Conservation (phyloP, 2,113 vertebrate genomes). For the Hymenochirus boettgeri region DNA sequence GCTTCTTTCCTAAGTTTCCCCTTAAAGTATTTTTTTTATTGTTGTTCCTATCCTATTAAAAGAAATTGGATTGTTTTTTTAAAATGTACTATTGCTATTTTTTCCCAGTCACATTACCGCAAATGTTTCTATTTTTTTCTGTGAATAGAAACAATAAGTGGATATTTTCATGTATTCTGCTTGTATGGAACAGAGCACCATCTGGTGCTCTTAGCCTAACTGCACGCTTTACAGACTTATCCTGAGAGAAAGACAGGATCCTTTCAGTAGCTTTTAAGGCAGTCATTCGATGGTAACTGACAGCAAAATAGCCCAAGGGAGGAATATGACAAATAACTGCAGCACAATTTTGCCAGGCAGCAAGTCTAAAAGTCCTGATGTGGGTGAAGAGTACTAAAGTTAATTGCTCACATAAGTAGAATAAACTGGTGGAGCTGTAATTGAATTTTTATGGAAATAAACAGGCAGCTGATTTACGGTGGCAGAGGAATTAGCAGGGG, state of each 20-base stretch:
- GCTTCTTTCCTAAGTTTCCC: too few relatives aligned
- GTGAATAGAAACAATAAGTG: not conserved
- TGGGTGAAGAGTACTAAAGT: conserved; percentile 51
- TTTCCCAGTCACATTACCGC: too few relatives aligned
- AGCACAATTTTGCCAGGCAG: conserved; percentile 32
- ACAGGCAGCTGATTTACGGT: conserved; percentile 71
- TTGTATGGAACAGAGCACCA: conserved; percentile 14
- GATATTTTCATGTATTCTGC: not conserved
- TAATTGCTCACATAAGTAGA: conserved; percentile 62
- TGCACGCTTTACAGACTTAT: not conserved
- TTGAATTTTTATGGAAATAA: conserved; percentile 81
- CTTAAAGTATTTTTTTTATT: too few relatives aligned
- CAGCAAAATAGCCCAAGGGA: conserved; percentile 7
- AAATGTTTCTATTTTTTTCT: not conserved
- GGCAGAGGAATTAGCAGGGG: conserved; percentile 56
- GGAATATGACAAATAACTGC: conserved; percentile 26
- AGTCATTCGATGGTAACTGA: conserved; percentile 8
- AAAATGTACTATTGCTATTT: too few relatives aligned
- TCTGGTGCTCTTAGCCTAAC: conserved; percentile 12
- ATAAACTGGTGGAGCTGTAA: conserved; percentile 59
- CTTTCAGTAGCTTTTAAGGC: conserved; percentile 5
- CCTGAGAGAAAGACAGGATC: not conserved
- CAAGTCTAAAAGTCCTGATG: conserved; percentile 27
- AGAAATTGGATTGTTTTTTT: too few relatives aligned
- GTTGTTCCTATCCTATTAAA: too few relatives aligned